Evolutionary conservation across 2,888 invertebrate genomes (phyloP), one percentile per base, ranked within the genome.

Genomic region (Aphidoletes aphidimyza): DNA sequence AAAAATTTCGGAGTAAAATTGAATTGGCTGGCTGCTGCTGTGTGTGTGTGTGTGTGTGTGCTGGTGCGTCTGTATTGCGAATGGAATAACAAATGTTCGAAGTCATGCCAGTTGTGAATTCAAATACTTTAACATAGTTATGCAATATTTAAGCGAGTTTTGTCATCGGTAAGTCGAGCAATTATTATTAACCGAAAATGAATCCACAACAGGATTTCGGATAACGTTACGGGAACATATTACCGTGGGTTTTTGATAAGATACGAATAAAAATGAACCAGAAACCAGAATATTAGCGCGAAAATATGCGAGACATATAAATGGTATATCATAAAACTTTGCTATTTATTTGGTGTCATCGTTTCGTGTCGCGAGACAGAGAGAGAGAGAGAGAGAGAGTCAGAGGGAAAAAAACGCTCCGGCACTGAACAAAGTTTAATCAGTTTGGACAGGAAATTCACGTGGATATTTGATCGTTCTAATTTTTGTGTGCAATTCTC

Each of bases 401-500:
- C 54, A 22, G 3, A 30, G 3, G 69, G 30, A 30, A 14, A 69
- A 69, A 30, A 30, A 30, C 30, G 34, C n/a, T n/a, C n/a, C n/a
- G 34, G 14, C 34, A 69, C 22, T n/a, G 22, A 54, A 54, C 47
- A 47, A 47, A 17, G 9, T 8, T 69, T 69, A 69, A 69, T 30
- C 34, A 69, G 26, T 69, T 69, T 30, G 17, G 34, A 69, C 69
- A 3, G 69, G 69, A 69, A 14, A 69, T 69, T 69, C 69, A 14
- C 17, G 1, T 14, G 69, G 69, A 69, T 69, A 69, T 69, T 69
- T 69, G 69, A 69, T 69, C 69, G 69, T 26, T 69, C 69, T 26
- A 69, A 69, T 69, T 14, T 69, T 69, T 69, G 69, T 26, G 14
- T 69, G n/a, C 34, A 0, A 14, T 69, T 2, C 69, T 19, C 69